These are phyloP conservation scores for Mactromeris polynyma DNA, from an alignment of 2,888 invertebrate genomes.

Conservation along the genomic window DNA sequence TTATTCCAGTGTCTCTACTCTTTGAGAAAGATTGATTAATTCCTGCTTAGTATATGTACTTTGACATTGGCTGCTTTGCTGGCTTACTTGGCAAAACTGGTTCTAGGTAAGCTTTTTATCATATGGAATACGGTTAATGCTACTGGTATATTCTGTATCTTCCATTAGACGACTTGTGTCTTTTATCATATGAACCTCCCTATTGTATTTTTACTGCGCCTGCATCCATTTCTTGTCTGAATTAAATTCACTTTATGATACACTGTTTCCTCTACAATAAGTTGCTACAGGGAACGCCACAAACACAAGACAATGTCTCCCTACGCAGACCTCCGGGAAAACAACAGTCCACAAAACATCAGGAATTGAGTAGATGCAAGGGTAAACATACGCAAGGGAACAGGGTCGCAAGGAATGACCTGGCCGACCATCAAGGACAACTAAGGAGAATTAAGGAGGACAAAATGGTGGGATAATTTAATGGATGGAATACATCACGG, in stretches of 20 bases:
- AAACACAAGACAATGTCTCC: too few relatives aligned
- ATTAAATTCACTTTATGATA: conserved; percentile 51
- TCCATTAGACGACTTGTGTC: neutral
- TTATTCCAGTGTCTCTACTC: conserved; percentile 25
- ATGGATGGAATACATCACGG: too few relatives aligned
- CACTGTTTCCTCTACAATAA: conserved; percentile 47
- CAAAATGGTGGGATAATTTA: too few relatives aligned
- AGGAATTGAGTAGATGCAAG: too few relatives aligned
- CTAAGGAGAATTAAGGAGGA: too few relatives aligned
- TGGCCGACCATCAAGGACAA: too few relatives aligned
- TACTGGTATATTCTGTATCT: neutral
- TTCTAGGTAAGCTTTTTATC: neutral
- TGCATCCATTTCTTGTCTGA: conserved; percentile 30
- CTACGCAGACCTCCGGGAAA: too few relatives aligned
- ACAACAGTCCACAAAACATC: too few relatives aligned
- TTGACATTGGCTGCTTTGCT: neutral
- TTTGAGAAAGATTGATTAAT: neutral
- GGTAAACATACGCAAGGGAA: too few relatives aligned
- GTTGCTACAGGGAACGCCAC: too few relatives aligned
- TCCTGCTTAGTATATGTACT: neutral
- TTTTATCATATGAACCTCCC: neutral
- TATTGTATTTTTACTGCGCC: neutral
- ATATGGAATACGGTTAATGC: neutral
- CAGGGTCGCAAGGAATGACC: too few relatives aligned
- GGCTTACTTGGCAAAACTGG: too few relatives aligned